These are phyloP conservation scores for Punctoribates punctum DNA, from an alignment of 2,888 invertebrate species.

Conservation along the genomic window DNA sequence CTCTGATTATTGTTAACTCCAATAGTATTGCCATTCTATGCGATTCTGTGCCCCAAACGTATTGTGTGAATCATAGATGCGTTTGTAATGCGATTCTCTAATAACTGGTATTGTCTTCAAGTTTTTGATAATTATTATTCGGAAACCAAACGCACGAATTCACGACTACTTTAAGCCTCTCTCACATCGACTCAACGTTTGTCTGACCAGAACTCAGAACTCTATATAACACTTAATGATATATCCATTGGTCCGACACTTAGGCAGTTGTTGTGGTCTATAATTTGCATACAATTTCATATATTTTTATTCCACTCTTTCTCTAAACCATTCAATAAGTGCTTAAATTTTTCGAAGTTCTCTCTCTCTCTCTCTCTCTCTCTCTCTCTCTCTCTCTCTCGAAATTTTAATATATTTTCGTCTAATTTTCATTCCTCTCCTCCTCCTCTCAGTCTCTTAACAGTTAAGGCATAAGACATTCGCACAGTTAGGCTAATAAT, in stretches of 20 bases:
- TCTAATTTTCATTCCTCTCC: constrained; percentile 19
- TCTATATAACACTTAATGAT: constrained; percentile 9
- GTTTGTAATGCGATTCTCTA: constrained; percentile 18
- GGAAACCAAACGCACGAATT: not conserved
- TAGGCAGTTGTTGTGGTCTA: constrained; percentile 8
- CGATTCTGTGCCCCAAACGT: not conserved
- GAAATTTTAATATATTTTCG: not conserved
- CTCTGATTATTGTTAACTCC: no score
- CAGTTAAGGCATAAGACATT: not conserved
- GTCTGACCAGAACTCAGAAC: constrained; percentile 15
- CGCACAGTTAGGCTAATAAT: constrained; percentile 21
- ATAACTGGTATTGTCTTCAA: constrained; percentile 32
- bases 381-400: not conserved
- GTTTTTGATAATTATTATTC: constrained; percentile 16
- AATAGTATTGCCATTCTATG: not conserved
- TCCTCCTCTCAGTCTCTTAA: constrained; percentile 7
- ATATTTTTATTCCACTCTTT: constrained; percentile 16
- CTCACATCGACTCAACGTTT: not conserved
- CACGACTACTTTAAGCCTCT: not conserved
- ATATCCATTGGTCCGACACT: not conserved
- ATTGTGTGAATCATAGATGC: not conserved
- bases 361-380: not conserved
- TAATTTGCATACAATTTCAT: constrained; percentile 25
- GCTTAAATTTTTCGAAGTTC: not conserved
- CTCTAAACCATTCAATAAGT: not conserved